Percentiles rank a stretch among this genome's conserved stretches.
Conservation (phyloP, 2,797 vertebrate species). For the Schizopygopsis malacanthus region DNA sequence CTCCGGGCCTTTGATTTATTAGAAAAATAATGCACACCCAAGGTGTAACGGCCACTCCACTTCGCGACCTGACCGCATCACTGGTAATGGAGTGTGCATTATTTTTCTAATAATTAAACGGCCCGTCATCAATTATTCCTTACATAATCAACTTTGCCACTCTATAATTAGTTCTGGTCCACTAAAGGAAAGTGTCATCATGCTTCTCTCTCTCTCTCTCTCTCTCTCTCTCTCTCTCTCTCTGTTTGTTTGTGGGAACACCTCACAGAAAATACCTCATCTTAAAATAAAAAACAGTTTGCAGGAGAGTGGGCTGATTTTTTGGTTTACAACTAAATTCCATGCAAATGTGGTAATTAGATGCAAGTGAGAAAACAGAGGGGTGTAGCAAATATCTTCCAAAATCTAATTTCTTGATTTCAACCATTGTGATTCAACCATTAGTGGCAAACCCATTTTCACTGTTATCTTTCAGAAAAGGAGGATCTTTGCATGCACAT, state of each 20-base stretch:
- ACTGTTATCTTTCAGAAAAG: neutral
- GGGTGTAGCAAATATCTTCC: neutral
- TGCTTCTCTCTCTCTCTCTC: neutral
- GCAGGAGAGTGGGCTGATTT: neutral
- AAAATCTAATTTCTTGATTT: neutral
- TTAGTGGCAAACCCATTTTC: neutral
- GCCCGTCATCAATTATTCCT: too few relatives aligned
- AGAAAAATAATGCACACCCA: too few relatives aligned
- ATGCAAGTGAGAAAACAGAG: neutral
- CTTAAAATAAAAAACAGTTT: constrained; percentile 14
- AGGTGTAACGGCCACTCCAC: too few relatives aligned
- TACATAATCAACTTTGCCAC: constrained; percentile 50
- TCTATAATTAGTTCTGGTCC: constrained; percentile 53
- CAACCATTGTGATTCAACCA: neutral
- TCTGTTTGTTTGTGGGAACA: constrained; percentile 12
- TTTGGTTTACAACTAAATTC: neutral
- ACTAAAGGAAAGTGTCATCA: constrained; percentile 35
- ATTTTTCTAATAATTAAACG: too few relatives aligned
- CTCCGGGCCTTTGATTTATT: too few relatives aligned
- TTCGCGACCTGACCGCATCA: too few relatives aligned
- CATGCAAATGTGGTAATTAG: constrained; percentile 32
- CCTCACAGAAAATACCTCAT: neutral
- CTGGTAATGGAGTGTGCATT: too few relatives aligned
- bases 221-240: neutral
- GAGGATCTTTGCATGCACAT: neutral